Percentiles rank a stretch among this genome's conserved stretches.
phyloP scores from a whole-genome alignment of 1,140 invertebrate species.

The Drosophila nigromelanica region DNA sequence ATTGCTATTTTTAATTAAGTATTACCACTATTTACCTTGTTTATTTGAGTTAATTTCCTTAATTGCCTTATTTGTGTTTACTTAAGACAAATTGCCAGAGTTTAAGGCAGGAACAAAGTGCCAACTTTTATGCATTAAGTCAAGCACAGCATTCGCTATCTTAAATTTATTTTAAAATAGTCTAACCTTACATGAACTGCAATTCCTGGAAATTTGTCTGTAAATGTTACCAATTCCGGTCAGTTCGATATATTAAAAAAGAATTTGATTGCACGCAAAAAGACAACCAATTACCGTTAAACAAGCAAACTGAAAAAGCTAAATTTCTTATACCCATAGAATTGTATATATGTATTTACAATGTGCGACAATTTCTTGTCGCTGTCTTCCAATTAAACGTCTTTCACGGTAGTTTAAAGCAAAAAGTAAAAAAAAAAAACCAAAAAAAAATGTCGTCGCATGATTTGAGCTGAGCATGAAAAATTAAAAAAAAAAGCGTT shows the following conservation, averaged over 20 bases:
- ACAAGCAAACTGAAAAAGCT: background rate
- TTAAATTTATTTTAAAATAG: background rate
- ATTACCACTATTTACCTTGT: slow-evolving; percentile 4
- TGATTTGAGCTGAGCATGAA: slow-evolving; percentile 44
- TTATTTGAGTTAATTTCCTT: slow-evolving; percentile 24
- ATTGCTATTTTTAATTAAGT: slow-evolving; percentile 30
- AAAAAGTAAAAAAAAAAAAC: background rate
- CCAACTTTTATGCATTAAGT: background rate
- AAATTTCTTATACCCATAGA: background rate
- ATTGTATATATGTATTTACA: background rate
- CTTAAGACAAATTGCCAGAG: slow-evolving; percentile 18
- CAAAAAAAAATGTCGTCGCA: slow-evolving; percentile 33
- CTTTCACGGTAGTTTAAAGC: slow-evolving; percentile 3
- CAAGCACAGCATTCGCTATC: background rate
- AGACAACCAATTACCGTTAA: slow-evolving; percentile 17
- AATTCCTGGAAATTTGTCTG: background rate
- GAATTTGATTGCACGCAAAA: slow-evolving; percentile 2
- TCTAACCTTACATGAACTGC: background rate
- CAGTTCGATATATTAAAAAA: slow-evolving; percentile 4
- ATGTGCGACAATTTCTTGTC: background rate
- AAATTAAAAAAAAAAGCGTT: slow-evolving; percentile 57
- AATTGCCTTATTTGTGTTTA: slow-evolving; percentile 18
- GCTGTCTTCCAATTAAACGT: slow-evolving; percentile 22
- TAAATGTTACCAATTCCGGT: background rate
- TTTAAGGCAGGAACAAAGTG: slow-evolving; percentile 1